A percentile compares a stretch with the other conserved stretches of the same genome.
Conservation (phyloP, 1,140 invertebrate species). For the Rhyacophila brunnea region DNA sequence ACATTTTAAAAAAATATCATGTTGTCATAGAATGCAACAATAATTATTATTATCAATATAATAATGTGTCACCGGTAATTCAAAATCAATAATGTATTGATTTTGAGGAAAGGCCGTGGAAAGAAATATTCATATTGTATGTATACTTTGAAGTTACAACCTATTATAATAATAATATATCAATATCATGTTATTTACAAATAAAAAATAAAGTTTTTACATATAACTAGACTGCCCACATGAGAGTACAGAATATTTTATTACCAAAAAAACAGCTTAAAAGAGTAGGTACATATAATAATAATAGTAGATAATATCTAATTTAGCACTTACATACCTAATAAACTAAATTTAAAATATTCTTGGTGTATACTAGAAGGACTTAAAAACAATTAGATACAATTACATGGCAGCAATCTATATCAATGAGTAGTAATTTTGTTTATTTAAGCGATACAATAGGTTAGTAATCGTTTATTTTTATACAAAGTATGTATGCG, state of each 20-base stretch:
- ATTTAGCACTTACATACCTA: slow-evolving; percentile 25
- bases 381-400: slow-evolving; percentile 4
- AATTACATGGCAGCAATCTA: slow-evolving; percentile 18
- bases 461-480: no score
- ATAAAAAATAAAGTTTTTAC: slow-evolving; percentile 17
- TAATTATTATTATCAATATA: slow-evolving; percentile 18
- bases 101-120: slow-evolving; percentile 27
- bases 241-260: neutral
- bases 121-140: slow-evolving; percentile 20
- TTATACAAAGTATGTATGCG: no score
- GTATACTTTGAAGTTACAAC: slow-evolving; percentile 12
- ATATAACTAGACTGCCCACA: slow-evolving; percentile 20
- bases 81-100: slow-evolving; percentile 33
- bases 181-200: slow-evolving; percentile 28
- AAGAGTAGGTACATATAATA: slow-evolving; percentile 6
- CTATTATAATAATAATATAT: slow-evolving; percentile 17
- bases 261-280: slow-evolving; percentile 11
- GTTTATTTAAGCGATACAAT: neutral
- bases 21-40: slow-evolving; percentile 29
- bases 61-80: slow-evolving; percentile 22
- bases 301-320: slow-evolving; percentile 7
- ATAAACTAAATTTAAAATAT: slow-evolving; percentile 15
- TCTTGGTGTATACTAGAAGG: slow-evolving; percentile 2
- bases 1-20: slow-evolving; percentile 33
- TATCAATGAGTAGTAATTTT: slow-evolving; percentile 1